Conservation (phyloP, 2,113 vertebrate species). For the Vireo altiloquus region DNA sequence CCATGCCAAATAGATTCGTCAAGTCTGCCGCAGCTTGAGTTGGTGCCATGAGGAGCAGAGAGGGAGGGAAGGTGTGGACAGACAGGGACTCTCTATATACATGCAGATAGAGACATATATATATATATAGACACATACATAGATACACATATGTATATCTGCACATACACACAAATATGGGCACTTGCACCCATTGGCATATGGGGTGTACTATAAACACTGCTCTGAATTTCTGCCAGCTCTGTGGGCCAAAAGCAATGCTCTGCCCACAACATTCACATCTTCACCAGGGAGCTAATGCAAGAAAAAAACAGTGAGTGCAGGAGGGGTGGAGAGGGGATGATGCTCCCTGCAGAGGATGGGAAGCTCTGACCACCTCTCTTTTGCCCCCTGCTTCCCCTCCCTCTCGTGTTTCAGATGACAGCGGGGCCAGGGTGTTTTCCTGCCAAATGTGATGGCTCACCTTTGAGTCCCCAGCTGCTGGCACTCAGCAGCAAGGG, state of each 20-base stretch:
- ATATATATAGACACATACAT: neutral
- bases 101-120: neutral
- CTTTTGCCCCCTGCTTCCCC: neutral
- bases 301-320: neutral
- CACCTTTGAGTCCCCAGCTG: constrained; percentile 45
- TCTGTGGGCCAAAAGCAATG: constrained; percentile 52
- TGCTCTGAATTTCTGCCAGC: constrained; percentile 33
- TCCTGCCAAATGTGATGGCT: neutral
- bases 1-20: constrained; percentile 77
- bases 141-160: neutral
- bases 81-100: neutral
- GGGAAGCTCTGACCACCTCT: neutral
- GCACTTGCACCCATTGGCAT: neutral
- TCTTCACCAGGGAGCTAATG: constrained; percentile 35
- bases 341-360: neutral
- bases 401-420: neutral
- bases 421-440: neutral
- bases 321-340: neutral
- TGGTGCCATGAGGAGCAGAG: constrained; percentile 60
- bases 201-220: neutral
- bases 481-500: constrained; percentile 2
- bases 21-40: constrained; percentile 76
- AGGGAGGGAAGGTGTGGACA: constrained; percentile 25
- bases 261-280: neutral
- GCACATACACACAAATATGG: neutral